Evolutionary conservation across 2,113 vertebrate genomes (phyloP).

Genomic region (Orycteropus afer): DNA sequence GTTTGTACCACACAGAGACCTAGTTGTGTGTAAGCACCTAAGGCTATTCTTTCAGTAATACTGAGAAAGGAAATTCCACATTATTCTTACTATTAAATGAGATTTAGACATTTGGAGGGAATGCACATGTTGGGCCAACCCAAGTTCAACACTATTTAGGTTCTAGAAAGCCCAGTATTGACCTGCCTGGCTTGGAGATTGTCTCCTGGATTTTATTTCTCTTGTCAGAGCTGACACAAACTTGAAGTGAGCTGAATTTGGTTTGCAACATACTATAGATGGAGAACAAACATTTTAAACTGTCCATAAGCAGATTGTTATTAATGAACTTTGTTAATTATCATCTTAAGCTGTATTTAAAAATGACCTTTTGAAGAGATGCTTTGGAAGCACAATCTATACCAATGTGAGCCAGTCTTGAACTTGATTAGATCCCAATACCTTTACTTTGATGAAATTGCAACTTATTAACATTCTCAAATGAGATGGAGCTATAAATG

Average conservation of each 20-base stretch:
- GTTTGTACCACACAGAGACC: not conserved
- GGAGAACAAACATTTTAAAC: not conserved
- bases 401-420: constrained; percentile 63
- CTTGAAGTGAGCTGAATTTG: not conserved
- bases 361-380: constrained; percentile 80
- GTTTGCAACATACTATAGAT: not conserved
- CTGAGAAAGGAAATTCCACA: not conserved
- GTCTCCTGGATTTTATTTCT: not conserved
- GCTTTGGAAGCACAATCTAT: constrained; percentile 74
- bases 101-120: constrained; percentile 10
- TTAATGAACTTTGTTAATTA: constrained; percentile 82
- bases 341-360: constrained; percentile 77
- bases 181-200: not conserved
- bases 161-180: not conserved
- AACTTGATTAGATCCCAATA: constrained; percentile 82
- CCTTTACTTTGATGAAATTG: constrained; percentile 85
- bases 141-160: not conserved
- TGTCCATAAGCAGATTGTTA: constrained; percentile 58
- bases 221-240: not conserved
- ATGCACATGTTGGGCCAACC: not conserved
- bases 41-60: not conserved
- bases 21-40: not conserved
- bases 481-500: constrained; percentile 81
- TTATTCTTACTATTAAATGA: not conserved
- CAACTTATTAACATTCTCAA: constrained; percentile 86